Conservation (phyloP, 2,888 invertebrate genomes). For the Pristionchus arcanus region DNA sequence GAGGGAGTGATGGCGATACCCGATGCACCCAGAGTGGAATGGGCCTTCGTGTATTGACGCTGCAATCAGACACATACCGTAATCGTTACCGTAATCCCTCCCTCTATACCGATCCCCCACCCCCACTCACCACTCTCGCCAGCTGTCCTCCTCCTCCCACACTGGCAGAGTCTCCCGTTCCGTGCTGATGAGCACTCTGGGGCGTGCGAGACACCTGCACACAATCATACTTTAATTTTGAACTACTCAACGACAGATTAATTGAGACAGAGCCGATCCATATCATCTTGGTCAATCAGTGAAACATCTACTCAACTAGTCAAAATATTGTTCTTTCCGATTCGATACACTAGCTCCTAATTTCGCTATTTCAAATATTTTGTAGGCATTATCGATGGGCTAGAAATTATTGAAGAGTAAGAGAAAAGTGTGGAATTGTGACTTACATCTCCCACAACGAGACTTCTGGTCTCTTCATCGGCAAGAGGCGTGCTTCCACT, state of each 20-base stretch:
- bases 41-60: conserved; percentile 53
- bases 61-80: conserved; percentile 2
- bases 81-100: not conserved
- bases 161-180: conserved; percentile 16
- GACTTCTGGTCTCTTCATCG: conserved; percentile 59
- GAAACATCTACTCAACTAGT: not conserved
- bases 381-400: no score
- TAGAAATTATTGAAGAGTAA: no score
- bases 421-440: conserved; percentile 52
- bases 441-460: conserved; percentile 57
- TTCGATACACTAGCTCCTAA: no score
- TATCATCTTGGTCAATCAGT: not conserved
- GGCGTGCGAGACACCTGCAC: conserved; percentile 33
- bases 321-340: no score
- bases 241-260: not conserved
- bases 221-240: not conserved
- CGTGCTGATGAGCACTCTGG: not conserved
- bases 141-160: conserved; percentile 47
- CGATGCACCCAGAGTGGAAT: conserved; percentile 53
- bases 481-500: conserved; percentile 70
- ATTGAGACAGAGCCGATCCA: not conserved
- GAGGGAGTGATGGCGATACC: conserved; percentile 54
- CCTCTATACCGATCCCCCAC: not conserved
- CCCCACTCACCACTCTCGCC: conserved; percentile 45
- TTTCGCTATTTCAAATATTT: no score